Evolutionary conservation across 2,888 invertebrate species (phyloP).

Genomic region (Andrena chrysosceles): DNA sequence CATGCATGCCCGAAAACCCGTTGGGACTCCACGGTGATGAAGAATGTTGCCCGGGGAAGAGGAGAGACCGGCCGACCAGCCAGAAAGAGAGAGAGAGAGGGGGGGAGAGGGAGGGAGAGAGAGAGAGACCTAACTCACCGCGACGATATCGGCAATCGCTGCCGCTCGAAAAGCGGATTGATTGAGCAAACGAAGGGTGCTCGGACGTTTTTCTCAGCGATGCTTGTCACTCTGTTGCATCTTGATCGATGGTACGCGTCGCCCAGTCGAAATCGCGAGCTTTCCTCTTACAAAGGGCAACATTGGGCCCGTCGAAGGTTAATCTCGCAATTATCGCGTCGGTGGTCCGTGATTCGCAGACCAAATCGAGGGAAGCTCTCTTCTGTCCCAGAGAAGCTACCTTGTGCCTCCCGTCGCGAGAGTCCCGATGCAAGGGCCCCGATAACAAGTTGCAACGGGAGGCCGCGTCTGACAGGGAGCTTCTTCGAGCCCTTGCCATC

Average conservation of each 20-base stretch:
- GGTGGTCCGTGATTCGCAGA: background rate
- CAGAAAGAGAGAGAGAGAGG: background rate
- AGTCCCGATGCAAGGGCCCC: background rate
- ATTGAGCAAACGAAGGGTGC: constrained; percentile 32
- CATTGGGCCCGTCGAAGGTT: background rate
- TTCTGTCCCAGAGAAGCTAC: background rate
- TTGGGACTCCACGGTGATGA: constrained; percentile 73
- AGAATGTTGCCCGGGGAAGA: constrained; percentile 72
- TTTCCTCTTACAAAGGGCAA: background rate
- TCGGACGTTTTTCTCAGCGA: constrained; percentile 16
- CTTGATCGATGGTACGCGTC: constrained; percentile 22
- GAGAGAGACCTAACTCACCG: constrained; percentile 26
- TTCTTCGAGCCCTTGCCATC: background rate
- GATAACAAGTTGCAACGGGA: constrained; percentile 7
- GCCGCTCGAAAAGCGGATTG: constrained; percentile 43
- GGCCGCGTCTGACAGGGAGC: background rate
- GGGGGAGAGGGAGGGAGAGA: background rate
- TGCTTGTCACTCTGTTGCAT: constrained; percentile 3
- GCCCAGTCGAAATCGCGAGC: background rate
- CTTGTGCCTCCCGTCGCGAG: background rate
- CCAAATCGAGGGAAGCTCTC: background rate
- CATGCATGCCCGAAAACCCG: constrained; percentile 77
- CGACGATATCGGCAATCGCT: constrained; percentile 66
- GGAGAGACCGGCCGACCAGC: constrained; percentile 55
- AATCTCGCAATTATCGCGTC: background rate